Percentiles rank a stretch among this genome's conserved stretches.
phyloP scores from a whole-genome alignment of 2,113 vertebrate genomes.

The Elgaria multicarinata region DNA sequence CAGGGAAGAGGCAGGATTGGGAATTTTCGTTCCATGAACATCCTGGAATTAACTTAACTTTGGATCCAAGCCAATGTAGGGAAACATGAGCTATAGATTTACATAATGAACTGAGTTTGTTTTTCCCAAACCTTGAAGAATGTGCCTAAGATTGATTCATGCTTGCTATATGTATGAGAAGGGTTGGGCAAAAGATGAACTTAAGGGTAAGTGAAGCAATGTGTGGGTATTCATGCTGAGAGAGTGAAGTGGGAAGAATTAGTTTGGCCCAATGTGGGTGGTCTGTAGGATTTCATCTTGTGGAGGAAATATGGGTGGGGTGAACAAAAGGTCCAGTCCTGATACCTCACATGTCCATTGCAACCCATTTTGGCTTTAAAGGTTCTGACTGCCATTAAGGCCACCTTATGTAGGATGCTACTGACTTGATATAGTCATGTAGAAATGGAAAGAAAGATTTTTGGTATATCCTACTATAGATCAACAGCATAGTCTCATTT shows the following conservation, averaged over 20 bases:
- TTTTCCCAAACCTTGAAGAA: background rate
- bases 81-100: background rate
- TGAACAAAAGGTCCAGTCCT: background rate
- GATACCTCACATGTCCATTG: background rate
- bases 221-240: background rate
- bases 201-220: background rate
- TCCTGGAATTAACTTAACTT: background rate
- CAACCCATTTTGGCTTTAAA: background rate
- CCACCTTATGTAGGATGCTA: background rate
- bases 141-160: background rate
- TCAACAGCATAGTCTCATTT: background rate
- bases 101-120: background rate
- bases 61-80: background rate
- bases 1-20: background rate
- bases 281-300: background rate
- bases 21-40: background rate
- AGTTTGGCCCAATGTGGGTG: background rate
- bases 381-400: background rate
- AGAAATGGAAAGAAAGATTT: conserved; percentile 9
- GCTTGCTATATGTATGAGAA: background rate
- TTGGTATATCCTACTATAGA: background rate
- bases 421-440: background rate
- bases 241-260: background rate
- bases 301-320: background rate
- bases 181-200: background rate